phyloP scores from a whole-genome alignment of 2,888 invertebrate species.

The Heliconius aoede region DNA sequence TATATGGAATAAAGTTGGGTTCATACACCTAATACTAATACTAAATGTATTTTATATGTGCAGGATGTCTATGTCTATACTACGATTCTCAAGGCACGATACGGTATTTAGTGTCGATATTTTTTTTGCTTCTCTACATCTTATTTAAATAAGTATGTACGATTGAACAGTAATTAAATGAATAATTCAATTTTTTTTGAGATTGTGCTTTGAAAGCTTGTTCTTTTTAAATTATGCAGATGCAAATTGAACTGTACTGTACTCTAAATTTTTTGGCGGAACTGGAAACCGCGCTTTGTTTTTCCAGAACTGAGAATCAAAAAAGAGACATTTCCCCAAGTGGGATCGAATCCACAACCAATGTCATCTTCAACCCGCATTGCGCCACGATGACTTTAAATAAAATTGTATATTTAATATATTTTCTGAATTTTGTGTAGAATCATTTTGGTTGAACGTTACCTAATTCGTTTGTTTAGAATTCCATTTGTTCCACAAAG shows the following conservation, averaged over 20 bases:
- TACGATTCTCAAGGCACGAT: background rate
- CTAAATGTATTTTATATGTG: too few relatives aligned
- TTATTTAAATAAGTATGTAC: background rate
- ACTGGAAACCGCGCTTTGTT: too few relatives aligned
- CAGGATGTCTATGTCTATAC: too few relatives aligned
- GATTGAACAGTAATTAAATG: background rate
- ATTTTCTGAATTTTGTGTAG: too few relatives aligned
- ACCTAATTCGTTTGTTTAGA: background rate
- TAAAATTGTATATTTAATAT: too few relatives aligned
- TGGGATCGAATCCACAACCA: background rate
- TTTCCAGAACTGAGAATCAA: too few relatives aligned
- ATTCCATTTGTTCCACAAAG: background rate
- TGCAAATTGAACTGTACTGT: too few relatives aligned
- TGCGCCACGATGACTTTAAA: too few relatives aligned
- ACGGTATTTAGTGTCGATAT: background rate
- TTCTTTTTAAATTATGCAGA: constrained; percentile 30
- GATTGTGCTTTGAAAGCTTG: background rate
- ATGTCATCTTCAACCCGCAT: background rate
- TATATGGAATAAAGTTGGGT: too few relatives aligned
- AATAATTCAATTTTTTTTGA: background rate
- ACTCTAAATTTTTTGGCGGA: too few relatives aligned
- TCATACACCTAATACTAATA: too few relatives aligned
- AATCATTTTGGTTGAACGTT: constrained; percentile 46
- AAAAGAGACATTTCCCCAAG: background rate
- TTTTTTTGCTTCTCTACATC: background rate